A percentile compares a stretch with the other conserved stretches of the same genome.
phyloP scores from a whole-genome alignment of 2,113 vertebrate genomes.

The Engystomops pustulosus region DNA sequence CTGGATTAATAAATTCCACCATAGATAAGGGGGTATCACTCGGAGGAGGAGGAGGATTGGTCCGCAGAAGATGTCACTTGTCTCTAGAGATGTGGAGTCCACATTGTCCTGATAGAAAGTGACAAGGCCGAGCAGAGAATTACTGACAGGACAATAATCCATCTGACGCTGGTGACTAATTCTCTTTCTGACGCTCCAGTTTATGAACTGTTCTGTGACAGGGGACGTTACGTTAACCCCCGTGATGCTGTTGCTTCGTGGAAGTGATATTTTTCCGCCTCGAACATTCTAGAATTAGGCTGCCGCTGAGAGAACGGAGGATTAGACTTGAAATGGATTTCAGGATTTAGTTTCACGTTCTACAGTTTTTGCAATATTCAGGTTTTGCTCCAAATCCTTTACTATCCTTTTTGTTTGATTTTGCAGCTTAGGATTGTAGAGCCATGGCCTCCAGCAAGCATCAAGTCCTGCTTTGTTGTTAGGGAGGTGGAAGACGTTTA shows the following conservation, averaged over 20 bases:
- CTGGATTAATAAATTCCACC: background rate
- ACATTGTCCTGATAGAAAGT: slow-evolving; percentile 1
- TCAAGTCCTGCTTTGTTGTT: no score
- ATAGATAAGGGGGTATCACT: background rate
- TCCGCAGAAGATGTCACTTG: slow-evolving; percentile 39
- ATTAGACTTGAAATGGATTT: background rate
- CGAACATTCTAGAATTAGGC: background rate
- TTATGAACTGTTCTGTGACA: background rate
- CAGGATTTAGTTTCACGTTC: background rate
- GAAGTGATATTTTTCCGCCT: background rate
- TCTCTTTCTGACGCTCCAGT: background rate
- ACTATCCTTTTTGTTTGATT: no score
- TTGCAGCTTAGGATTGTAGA: no score
- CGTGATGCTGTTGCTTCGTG: background rate
- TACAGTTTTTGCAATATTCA: background rate
- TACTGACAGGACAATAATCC: slow-evolving; percentile 34
- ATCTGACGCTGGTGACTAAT: slow-evolving; percentile 7
- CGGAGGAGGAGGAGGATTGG: background rate
- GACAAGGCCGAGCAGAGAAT: slow-evolving; percentile 15
- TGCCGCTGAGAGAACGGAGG: background rate
- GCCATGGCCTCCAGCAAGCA: no score
- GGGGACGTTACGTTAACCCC: slow-evolving; percentile 1
- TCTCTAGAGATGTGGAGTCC: background rate
- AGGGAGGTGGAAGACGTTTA: no score
- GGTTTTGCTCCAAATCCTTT: background rate